phyloP scores from a whole-genome alignment of 1,140 invertebrate genomes.

The Drosophila tristis region DNA sequence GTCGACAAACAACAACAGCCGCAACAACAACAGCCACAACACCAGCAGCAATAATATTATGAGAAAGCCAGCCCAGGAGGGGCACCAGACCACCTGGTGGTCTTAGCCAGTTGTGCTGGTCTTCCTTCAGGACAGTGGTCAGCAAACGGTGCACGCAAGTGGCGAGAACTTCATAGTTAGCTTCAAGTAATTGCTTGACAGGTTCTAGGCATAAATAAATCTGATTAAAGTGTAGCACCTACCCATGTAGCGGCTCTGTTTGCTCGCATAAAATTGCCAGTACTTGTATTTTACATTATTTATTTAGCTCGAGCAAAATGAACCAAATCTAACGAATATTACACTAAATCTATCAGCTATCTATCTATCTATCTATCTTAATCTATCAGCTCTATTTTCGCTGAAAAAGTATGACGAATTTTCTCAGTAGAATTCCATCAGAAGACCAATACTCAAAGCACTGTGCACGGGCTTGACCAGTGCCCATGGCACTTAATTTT shows the following conservation, averaged over 20 bases:
- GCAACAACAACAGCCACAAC: constrained; percentile 28
- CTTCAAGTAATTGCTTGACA: no score
- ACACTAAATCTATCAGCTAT: no score
- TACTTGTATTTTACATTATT: no score
- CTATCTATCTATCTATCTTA: no score
- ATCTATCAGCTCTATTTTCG: no score
- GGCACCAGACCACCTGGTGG: constrained; percentile 47
- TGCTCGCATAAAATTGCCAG: no score
- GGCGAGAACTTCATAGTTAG: no score
- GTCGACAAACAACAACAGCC: constrained; percentile 70
- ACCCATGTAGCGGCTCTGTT: no score
- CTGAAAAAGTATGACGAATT: not conserved
- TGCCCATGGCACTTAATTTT: constrained; percentile 73
- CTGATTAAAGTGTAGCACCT: no score
- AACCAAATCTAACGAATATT: no score
- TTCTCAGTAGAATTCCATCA: not conserved
- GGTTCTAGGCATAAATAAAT: no score
- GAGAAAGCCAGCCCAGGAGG: constrained; percentile 19
- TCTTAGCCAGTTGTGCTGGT: constrained; percentile 37
- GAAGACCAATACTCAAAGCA: constrained; percentile 1
- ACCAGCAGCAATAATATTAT: constrained; percentile 47
- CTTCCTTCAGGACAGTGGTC: constrained; percentile 12
- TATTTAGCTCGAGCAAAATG: no score
- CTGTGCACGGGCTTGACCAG: constrained; percentile 27
- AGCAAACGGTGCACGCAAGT: constrained; percentile 3